Evolutionary conservation across 1,140 invertebrate species (phyloP).

Genomic region (Augochlora pura): DNA sequence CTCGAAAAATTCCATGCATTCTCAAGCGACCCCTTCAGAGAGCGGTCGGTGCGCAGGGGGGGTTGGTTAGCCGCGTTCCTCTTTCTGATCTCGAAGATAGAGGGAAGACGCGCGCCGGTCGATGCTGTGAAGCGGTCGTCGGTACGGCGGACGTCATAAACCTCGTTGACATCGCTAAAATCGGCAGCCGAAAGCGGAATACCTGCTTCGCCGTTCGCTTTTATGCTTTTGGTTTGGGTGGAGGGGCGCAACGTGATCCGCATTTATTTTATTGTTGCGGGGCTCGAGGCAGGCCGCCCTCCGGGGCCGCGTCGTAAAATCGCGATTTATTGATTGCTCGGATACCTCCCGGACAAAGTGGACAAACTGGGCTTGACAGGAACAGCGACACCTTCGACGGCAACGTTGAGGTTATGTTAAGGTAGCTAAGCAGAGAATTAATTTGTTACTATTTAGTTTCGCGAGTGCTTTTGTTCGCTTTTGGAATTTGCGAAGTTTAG

Average conservation of each 20-base stretch:
- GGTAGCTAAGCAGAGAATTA: too few relatives aligned
- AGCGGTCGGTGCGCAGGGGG: neutral
- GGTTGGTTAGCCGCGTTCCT: neutral
- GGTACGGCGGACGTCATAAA: neutral
- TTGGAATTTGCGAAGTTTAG: too few relatives aligned
- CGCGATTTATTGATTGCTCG: neutral
- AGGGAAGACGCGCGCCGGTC: neutral
- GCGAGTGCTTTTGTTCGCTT: too few relatives aligned
- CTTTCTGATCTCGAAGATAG: neutral
- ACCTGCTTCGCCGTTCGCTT: slow-evolving; percentile 12
- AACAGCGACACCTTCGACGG: too few relatives aligned
- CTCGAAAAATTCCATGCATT: slow-evolving; percentile 24
- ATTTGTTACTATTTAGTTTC: too few relatives aligned
- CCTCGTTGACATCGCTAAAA: slow-evolving; percentile 9
- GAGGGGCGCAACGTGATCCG: slow-evolving; percentile 25
- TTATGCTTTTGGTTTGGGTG: slow-evolving; percentile 28
- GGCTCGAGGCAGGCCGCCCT: slow-evolving; percentile 5
- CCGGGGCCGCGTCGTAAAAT: neutral
- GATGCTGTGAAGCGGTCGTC: neutral
- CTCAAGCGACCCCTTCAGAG: neutral
- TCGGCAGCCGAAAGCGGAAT: slow-evolving; percentile 12
- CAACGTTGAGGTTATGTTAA: too few relatives aligned
- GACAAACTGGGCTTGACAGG: neutral
- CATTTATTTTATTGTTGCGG: slow-evolving; percentile 33
- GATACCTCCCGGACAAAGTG: neutral